Conservation (phyloP, 2,797 vertebrate species). For the Microhierax caerulescens region DNA sequence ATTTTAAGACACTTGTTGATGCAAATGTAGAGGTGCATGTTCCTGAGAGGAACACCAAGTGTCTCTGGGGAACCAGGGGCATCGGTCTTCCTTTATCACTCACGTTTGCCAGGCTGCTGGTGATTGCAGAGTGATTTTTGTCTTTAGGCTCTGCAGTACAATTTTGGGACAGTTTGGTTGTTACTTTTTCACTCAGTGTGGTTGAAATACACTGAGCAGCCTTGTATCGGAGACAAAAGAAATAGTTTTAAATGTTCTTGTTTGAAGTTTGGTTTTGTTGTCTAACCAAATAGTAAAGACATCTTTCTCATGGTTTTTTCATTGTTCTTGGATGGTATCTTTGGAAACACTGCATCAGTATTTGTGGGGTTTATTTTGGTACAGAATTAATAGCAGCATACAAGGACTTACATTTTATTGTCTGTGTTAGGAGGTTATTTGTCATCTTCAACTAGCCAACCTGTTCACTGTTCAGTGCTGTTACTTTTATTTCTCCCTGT, state of each 20-base stretch:
- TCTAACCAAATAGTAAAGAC: not conserved
- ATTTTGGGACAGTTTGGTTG: not conserved
- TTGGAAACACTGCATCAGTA: not conserved
- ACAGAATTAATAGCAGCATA: not conserved
- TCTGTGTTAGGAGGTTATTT: not conserved
- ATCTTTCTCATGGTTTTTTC: not conserved
- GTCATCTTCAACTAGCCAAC: not conserved
- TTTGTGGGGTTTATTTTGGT: not conserved
- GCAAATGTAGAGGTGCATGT: not conserved
- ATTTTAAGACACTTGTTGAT: constrained; percentile 53
- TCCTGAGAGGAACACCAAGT: not conserved
- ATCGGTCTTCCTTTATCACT: not conserved
- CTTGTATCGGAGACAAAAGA: not conserved
- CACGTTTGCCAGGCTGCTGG: not conserved
- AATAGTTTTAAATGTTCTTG: not conserved
- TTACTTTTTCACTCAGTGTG: not conserved
- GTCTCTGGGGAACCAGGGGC: not conserved
- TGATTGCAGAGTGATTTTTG: not conserved
- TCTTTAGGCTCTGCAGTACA: not conserved
- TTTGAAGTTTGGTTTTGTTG: not conserved
- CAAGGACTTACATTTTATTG: not conserved
- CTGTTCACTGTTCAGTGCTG: not conserved
- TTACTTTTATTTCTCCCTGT: not conserved
- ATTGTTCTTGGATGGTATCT: not conserved
- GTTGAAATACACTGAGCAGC: not conserved